Conservation (phyloP, 2,888 invertebrate species). For the Meliscaeva auricollis region DNA sequence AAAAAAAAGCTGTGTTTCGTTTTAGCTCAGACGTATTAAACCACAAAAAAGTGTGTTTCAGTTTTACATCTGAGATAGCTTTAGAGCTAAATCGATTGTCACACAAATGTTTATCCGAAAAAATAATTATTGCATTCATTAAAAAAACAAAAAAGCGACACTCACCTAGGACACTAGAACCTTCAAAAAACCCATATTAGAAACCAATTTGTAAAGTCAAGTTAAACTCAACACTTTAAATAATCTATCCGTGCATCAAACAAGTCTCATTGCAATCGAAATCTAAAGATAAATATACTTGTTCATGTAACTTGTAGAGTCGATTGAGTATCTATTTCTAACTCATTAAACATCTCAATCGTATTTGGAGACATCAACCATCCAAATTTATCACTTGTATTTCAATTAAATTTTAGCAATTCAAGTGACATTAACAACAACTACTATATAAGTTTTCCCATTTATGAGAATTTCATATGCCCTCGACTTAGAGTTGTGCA, state of each 20-base stretch:
- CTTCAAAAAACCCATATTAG: background rate
- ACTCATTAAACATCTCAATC: constrained; percentile 22
- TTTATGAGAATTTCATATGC: constrained; percentile 20
- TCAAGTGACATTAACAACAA: constrained; percentile 65
- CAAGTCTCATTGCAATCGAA: background rate
- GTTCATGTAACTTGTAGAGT: background rate
- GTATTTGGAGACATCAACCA: constrained; percentile 53
- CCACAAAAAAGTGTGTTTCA: too few species aligned
- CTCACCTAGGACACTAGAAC: background rate
- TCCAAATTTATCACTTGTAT: constrained; percentile 62
- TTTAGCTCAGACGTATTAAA: too few species aligned
- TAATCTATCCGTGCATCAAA: constrained; percentile 15
- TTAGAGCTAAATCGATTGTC: too few species aligned
- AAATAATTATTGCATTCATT: background rate
- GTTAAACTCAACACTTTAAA: background rate
- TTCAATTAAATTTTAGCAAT: constrained; percentile 68
- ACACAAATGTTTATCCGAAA: too few species aligned
- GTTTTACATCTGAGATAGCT: too few species aligned
- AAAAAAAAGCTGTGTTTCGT: too few species aligned
- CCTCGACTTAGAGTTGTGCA: constrained; percentile 25
- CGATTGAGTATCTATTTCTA: constrained; percentile 31
- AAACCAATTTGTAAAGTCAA: constrained; percentile 1
- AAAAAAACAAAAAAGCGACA: background rate
- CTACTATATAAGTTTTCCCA: constrained; percentile 26
- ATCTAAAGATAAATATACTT: background rate